Percentiles rank a stretch among this genome's conserved stretches.
phyloP scores from a whole-genome alignment of 2,888 invertebrate genomes.

The Brachycybe producta region DNA sequence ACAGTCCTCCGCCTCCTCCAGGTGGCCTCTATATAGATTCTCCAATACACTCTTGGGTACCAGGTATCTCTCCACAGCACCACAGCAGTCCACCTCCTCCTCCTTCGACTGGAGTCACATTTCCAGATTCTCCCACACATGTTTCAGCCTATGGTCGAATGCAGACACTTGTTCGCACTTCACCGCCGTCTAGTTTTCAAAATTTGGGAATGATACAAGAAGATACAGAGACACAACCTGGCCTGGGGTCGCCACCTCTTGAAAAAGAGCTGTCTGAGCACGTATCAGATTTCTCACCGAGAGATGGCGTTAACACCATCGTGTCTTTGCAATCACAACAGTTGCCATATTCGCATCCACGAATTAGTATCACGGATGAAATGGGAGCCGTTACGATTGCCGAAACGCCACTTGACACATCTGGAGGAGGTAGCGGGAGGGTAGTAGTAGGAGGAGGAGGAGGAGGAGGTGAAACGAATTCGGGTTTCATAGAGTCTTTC shows the following conservation, averaged over 20 bases:
- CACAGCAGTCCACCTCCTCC: constrained; percentile 21
- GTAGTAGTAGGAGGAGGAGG: too few relatives aligned
- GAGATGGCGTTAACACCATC: constrained; percentile 16
- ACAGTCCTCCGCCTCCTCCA: constrained; percentile 21
- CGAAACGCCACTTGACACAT: constrained; percentile 20
- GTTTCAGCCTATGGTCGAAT: constrained; percentile 17
- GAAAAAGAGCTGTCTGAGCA: constrained; percentile 8
- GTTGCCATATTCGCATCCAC: constrained; percentile 44
- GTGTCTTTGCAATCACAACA: constrained; percentile 20
- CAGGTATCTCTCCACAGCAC: constrained; percentile 19
- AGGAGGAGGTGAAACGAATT: too few relatives aligned
- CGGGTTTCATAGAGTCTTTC: too few relatives aligned
- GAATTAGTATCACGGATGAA: constrained; percentile 84
- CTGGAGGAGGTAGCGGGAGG: not conserved
- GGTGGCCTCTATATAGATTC: constrained; percentile 16
- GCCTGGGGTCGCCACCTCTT: constrained; percentile 18
- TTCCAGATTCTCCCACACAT: constrained; percentile 23
- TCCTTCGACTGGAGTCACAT: constrained; percentile 16
- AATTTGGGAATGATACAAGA: constrained; percentile 35
- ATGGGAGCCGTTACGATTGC: constrained; percentile 45
- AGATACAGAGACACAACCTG: constrained; percentile 26
- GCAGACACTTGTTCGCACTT: constrained; percentile 27
- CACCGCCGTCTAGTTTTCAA: constrained; percentile 31
- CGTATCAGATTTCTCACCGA: constrained; percentile 10
- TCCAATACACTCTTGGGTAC: constrained; percentile 17